A percentile compares a stretch with the other conserved stretches of the same genome.
Evolutionary conservation across 2,888 invertebrate genomes (phyloP).

Genomic region (Phortica okadai): DNA sequence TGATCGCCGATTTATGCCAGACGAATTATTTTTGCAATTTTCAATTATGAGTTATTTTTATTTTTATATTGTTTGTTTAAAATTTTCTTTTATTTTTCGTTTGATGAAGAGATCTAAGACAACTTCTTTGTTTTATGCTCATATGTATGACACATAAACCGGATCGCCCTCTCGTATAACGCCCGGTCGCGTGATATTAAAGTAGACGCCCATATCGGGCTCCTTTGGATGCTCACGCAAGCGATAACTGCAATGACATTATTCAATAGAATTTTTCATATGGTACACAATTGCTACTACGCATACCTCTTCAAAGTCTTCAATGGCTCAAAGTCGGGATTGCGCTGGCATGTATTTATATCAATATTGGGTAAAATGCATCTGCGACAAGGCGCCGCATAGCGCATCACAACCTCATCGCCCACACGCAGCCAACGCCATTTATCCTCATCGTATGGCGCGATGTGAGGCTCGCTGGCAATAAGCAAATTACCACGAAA

Average conservation of each 20-base stretch:
- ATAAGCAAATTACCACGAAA: conserved; percentile 72
- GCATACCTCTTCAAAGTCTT: conserved; percentile 81
- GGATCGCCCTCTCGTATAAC: conserved; percentile 75
- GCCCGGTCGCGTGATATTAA: conserved; percentile 74
- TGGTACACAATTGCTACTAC: conserved; percentile 11
- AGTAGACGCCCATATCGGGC: conserved; percentile 77
- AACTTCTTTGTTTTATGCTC: not conserved
- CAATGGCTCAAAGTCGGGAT: conserved; percentile 80
- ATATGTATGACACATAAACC: conserved; percentile 73
- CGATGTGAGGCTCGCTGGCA: conserved; percentile 63
- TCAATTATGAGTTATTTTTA: not conserved
- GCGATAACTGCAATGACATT: conserved; percentile 24
- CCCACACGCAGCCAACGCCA: conserved; percentile 50
- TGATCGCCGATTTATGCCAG: not conserved
- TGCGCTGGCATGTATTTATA: conserved; percentile 81
- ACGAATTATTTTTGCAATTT: not conserved
- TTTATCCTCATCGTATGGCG: too few relatives aligned
- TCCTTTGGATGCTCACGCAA: conserved; percentile 14
- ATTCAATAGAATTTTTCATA: not conserved
- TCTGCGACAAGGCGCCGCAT: conserved; percentile 75
- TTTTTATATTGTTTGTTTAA: not conserved
- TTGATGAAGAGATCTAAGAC: not conserved
- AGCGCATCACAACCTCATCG: conserved; percentile 54
- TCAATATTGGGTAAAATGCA: conserved; percentile 85
- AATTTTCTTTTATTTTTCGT: not conserved